Evolutionary conservation across 2,888 invertebrate genomes (phyloP).

Genomic region (Exephanes ischioxanthus): DNA sequence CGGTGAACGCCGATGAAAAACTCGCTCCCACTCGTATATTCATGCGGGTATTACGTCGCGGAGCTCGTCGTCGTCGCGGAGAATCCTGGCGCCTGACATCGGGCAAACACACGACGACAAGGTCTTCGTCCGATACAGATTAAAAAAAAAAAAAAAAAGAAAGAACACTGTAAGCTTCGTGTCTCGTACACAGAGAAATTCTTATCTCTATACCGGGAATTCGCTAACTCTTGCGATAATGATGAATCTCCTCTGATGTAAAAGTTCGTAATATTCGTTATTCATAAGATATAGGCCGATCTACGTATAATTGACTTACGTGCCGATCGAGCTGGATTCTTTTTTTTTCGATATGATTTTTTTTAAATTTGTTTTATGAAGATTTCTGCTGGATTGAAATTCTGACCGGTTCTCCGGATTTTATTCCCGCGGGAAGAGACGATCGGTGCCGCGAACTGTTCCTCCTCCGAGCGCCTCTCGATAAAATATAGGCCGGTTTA

Average conservation of each 20-base stretch:
- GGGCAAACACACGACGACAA: constrained; percentile 47
- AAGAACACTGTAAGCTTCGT: not conserved
- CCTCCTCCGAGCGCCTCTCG: too few species aligned
- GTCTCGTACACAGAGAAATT: constrained; percentile 1
- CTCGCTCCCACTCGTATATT: constrained; percentile 72
- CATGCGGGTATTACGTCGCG: constrained; percentile 72
- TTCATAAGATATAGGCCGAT: not conserved
- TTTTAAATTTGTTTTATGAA: not conserved
- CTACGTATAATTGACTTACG: not conserved
- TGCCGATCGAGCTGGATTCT: not conserved
- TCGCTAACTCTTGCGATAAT: constrained; percentile 4
- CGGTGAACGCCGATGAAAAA: constrained; percentile 65
- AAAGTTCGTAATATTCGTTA: not conserved
- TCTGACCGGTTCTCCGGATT: not conserved
- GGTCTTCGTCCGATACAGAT: constrained; percentile 68
- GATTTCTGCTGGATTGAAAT: not conserved
- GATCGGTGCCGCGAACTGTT: too few species aligned
- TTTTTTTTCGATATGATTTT: not conserved
- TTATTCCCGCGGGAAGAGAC: too few species aligned
- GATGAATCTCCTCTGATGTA: not conserved
- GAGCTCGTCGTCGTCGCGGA: constrained; percentile 56
- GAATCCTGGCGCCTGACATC: constrained; percentile 71
- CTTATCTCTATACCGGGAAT: constrained; percentile 4
- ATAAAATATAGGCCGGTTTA: too few species aligned
- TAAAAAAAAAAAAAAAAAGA: not conserved